Base-by-base conservation (phyloP, 2,888 invertebrate species). In the Phymatocera aterrima region DNA sequence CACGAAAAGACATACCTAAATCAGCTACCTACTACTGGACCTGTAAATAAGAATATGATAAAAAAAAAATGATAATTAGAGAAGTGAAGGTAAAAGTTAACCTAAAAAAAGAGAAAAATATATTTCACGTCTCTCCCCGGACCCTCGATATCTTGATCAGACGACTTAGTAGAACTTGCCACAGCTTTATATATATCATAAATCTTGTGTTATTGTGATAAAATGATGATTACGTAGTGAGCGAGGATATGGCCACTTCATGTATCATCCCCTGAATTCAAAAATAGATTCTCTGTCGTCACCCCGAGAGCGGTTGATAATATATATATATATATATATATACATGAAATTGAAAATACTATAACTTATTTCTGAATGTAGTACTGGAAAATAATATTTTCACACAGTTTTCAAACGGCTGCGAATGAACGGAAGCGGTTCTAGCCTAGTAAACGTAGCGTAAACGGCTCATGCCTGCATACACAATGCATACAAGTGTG, bases 1-100 rank as follows among this genome's bases (percentile, higher is more conserved):
- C 97, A 91, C 97, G 96, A 94, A 98, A 98, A 93, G 97, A 97
- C 97, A 98, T 97, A 83, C 84, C 88, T 88, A 86, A 85, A 86
- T 84, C 86, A 34, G 51, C 72, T 60, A 64, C 61, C 51, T 51
- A 64, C 57, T 51, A 48, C 57, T 80, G 81, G 80, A 78, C 80
- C 81, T 82, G 80, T 64, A 68, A 77, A 68, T 77, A 60, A 78
- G 72, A 72, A 34, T 31, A 78, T 77, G 34, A 65, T 64, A 57
- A 75, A 74, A 54, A 72, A 34, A 78, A 28, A 31, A 60, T 31
- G 31, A 15, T 60, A 31, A 48, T 34, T 68, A 51, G 18, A 51
- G 21, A 57, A 28, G 72, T 51, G 46, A 74, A 68, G 68, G 74
- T 48, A 6, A 72, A 75, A 57, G 37, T 77, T 77, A 78, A 77